These are phyloP conservation scores for Orestias chungarensis DNA, from an alignment of 2,797 vertebrate genomes.

Conservation along the genomic window DNA sequence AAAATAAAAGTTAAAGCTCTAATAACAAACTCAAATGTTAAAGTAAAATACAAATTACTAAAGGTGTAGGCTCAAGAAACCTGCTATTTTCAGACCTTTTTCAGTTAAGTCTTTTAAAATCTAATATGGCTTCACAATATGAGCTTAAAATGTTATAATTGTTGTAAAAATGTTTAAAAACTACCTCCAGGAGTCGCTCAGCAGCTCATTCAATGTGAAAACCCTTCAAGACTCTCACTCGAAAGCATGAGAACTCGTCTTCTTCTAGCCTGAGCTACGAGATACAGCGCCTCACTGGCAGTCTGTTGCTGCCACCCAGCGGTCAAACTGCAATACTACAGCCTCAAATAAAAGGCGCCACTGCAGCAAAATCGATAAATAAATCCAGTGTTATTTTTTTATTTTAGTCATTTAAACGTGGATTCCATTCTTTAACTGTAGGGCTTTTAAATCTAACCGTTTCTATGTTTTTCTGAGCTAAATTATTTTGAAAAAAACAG, in stretches of 20 bases:
- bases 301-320: conserved; percentile 64
- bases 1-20: too few species aligned
- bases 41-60: not conserved
- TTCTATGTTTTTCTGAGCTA: not conserved
- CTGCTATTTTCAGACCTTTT: not conserved
- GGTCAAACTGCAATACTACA: conserved; percentile 39
- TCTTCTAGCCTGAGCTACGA: conserved; percentile 29
- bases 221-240: not conserved
- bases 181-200: conserved; percentile 1
- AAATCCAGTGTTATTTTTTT: not conserved
- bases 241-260: not conserved
- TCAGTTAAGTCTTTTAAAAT: not conserved
- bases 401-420: not conserved
- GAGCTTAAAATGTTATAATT: too few species aligned
- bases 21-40: too few species aligned
- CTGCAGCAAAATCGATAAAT: not conserved
- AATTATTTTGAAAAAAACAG: not conserved
- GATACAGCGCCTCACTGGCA: not conserved
- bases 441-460: not conserved
- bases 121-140: too few species aligned
- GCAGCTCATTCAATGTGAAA: conserved; percentile 10
- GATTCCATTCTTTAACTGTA: not conserved
- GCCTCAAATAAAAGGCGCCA: not conserved
- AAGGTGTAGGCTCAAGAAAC: not conserved
- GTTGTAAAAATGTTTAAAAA: not conserved